Evolutionary conservation across 2,113 vertebrate genomes (phyloP).

Genomic region (Vombatus ursinus): DNA sequence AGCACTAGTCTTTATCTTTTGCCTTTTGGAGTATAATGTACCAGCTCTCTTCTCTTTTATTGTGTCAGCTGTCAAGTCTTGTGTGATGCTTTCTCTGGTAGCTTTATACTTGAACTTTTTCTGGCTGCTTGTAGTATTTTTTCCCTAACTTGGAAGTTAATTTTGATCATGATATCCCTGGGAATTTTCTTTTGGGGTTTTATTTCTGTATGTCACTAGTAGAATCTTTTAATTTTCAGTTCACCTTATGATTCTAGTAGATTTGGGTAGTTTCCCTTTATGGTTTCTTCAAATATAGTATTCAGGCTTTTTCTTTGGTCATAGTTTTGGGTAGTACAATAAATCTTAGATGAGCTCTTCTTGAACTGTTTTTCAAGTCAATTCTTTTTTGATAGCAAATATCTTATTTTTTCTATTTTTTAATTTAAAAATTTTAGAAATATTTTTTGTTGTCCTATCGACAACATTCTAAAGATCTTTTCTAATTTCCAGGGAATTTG

Average conservation of each 20-base stretch:
- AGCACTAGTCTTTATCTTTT: neutral
- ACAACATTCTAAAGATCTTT: neutral
- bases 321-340: neutral
- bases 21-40: neutral
- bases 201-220: neutral
- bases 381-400: neutral
- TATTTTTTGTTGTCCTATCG: neutral
- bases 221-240: neutral
- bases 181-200: neutral
- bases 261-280: neutral
- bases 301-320: neutral
- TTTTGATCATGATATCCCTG: neutral
- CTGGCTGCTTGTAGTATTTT: neutral
- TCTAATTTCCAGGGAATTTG: neutral
- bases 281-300: neutral
- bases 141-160: neutral
- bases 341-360: neutral
- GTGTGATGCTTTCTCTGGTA: neutral
- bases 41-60: neutral
- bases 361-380: neutral
- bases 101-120: neutral
- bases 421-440: neutral
- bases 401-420: neutral
- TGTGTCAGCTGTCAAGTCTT: neutral
- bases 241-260: neutral